Percentiles rank a stretch among this genome's conserved stretches.
Evolutionary conservation across 2,888 invertebrate species (phyloP).

Genomic region (Gibbula magus): DNA sequence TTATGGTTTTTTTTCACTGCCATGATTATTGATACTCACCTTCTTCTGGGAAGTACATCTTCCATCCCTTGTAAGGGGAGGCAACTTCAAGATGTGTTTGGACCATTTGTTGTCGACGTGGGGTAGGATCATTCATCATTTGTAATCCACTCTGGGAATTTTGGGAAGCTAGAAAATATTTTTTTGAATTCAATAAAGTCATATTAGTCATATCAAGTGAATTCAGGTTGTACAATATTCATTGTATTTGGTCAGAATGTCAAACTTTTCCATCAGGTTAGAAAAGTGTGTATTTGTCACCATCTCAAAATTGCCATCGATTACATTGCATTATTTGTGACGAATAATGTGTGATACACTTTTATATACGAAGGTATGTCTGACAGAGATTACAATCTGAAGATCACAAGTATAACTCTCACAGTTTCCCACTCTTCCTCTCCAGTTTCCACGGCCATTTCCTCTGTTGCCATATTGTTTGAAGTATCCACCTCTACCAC

Average conservation of each 20-base stretch:
- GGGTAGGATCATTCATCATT: slow-evolving; percentile 57
- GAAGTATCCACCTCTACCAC: slow-evolving; percentile 46
- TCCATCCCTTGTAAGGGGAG: slow-evolving; percentile 83
- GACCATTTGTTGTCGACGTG: slow-evolving; percentile 46
- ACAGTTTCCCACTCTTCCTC: slow-evolving; percentile 4
- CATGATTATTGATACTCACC: slow-evolving; percentile 71
- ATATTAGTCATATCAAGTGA: no score
- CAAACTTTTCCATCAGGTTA: no score
- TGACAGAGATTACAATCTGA: no score
- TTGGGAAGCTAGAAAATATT: not conserved
- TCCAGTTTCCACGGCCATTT: slow-evolving; percentile 37
- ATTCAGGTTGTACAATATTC: no score
- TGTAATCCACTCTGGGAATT: slow-evolving; percentile 29
- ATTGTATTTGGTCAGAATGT: no score
- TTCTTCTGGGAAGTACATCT: slow-evolving; percentile 85
- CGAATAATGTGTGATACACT: no score
- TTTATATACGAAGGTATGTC: no score
- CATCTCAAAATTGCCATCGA: no score
- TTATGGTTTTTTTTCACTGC: no score
- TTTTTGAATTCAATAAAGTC: no score
- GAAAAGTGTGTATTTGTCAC: no score
- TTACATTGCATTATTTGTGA: no score
- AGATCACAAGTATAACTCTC: not conserved
- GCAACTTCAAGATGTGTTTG: slow-evolving; percentile 65
- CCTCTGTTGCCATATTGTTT: slow-evolving; percentile 58